These are phyloP conservation scores for Hydrozoanthus tunicans DNA, from an alignment of 64 coral and sea anemone species.

Conservation along the genomic window DNA sequence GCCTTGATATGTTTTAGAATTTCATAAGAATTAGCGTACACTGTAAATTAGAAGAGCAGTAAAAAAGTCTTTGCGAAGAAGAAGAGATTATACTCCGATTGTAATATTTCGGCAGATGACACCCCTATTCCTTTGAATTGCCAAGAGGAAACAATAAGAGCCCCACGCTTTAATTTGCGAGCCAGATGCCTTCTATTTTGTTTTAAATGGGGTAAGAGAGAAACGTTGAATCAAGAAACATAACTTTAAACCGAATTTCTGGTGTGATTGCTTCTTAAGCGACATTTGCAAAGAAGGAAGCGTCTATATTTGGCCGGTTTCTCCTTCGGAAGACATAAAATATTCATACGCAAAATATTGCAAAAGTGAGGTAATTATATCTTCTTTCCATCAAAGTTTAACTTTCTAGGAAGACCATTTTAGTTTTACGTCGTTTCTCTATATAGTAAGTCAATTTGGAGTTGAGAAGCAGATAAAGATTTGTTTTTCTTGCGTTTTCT, in stretches of 20 bases:
- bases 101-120: slow-evolving; percentile 95
- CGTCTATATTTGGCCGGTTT: slow-evolving; percentile 89
- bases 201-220: not conserved
- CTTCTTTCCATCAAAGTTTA: slow-evolving; percentile 43
- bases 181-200: slow-evolving; percentile 69
- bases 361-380: slow-evolving; percentile 93
- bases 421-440: slow-evolving; percentile 18
- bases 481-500: slow-evolving; percentile 35
- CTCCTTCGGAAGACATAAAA: slow-evolving; percentile 89
- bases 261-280: slow-evolving; percentile 57
- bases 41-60: not conserved
- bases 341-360: slow-evolving; percentile 92
- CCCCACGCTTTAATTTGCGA: slow-evolving; percentile 84
- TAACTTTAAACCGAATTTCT: slow-evolving; percentile 42
- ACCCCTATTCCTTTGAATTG: slow-evolving; percentile 96
- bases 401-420: not conserved
- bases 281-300: slow-evolving; percentile 58
- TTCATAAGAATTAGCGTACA: not conserved
- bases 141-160: slow-evolving; percentile 91
- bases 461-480: not conserved
- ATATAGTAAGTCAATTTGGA: not conserved
- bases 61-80: slow-evolving; percentile 47
- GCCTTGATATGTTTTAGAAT: slow-evolving; percentile 14
- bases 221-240: slow-evolving; percentile 4
- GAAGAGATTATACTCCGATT: slow-evolving; percentile 72